A percentile compares a stretch with the other conserved stretches of the same genome.
Evolutionary conservation across 2,888 invertebrate genomes (phyloP).

Genomic region (Polydrusus cervinus): DNA sequence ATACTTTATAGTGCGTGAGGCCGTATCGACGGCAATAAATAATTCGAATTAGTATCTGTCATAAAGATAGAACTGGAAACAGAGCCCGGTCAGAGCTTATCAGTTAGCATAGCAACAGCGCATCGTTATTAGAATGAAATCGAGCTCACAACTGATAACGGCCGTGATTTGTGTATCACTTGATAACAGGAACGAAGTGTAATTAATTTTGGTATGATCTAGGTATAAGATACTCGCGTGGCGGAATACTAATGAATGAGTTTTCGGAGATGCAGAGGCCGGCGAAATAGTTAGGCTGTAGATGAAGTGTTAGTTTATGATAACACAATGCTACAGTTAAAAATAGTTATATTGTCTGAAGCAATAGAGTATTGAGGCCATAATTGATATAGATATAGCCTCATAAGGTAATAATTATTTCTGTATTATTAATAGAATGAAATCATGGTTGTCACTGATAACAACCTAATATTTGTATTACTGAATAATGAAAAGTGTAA

Average conservation of each 20-base stretch:
- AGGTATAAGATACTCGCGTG: conserved; percentile 54
- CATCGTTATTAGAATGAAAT: conserved; percentile 68
- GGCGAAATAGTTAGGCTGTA: conserved; percentile 13
- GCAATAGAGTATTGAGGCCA: no score
- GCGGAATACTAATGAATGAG: conserved; percentile 36
- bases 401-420: no score
- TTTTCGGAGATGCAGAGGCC: conserved; percentile 27
- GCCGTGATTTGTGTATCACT: conserved; percentile 70
- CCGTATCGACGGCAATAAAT: conserved; percentile 57
- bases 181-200: conserved; percentile 69
- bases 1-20: conserved; percentile 43
- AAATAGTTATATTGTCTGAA: no score
- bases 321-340: no score
- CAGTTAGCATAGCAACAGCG: conserved; percentile 62
- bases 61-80: conserved; percentile 57
- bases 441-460: no score
- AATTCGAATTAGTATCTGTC: conserved; percentile 61
- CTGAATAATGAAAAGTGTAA: no score
- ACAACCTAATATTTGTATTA: no score
- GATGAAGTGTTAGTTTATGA: conserved; percentile 15
- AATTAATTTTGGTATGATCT: conserved; percentile 70
- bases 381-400: no score
- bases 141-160: conserved; percentile 66
- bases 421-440: no score
- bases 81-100: conserved; percentile 56